Evolutionary conservation across 2,888 invertebrate species (phyloP), one percentile per base, ranked within the genome.

Genomic region (Tetrapedia diversipes): DNA sequence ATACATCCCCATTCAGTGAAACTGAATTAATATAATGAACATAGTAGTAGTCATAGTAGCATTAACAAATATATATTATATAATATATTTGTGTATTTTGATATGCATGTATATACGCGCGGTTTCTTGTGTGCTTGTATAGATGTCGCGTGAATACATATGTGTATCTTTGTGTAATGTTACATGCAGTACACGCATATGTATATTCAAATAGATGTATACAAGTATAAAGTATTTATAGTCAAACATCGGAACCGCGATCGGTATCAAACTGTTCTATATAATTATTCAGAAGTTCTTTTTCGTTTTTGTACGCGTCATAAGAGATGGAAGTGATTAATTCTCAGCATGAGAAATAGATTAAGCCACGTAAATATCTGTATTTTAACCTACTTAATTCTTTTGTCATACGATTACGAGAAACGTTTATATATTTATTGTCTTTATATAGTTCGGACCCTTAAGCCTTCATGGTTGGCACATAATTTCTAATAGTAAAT

Each of bases 381-480:
- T 63, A 39, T 64, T 74, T 60, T 75, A 60, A 43, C 75, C 66
- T 75, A 73, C 64, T 59, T 66, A 34, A 57, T 49, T 43, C n/a
- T 69, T 37, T 51, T 41, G 32, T 56, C 43, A 77, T 39, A 77
- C 41, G 54, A 75, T 82, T 79, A 74, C 66, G 68, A 61, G 73
- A 79, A 77, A 82, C 68, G 59, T 82, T 74, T 77, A 82, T 60
- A n/a, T n/a, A 79, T 49, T 82, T 82, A 82, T 77, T 79, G 76
- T 81, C 70, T 54, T 81, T 54, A 66, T 59, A 65, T 68, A 66
- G 11, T 65, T 73, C 47, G 19, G 68, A 75, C 66, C 79, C 72
- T 73, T 65, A 57, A 73, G 56, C 68, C 47, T 49, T 61, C 66
- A 39, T 54, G 61, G 22, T 51, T 65, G 32, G 10, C 34, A 47